Evolutionary conservation across 2,113 vertebrate species (phyloP), one percentile per base, ranked within the genome.

Genomic region (Pyxicephalus adspersus): DNA sequence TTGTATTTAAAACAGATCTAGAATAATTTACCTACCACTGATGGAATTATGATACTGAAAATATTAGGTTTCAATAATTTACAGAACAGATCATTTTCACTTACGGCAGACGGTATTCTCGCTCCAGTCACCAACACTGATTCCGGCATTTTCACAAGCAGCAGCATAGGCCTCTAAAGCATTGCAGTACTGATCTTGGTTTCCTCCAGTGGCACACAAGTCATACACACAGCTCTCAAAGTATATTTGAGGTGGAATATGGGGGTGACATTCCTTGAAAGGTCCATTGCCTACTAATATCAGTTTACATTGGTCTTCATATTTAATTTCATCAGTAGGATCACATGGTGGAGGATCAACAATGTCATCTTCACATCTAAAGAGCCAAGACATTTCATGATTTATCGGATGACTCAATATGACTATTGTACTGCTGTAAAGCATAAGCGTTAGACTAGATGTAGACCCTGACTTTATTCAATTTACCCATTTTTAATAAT

Each of bases 61-160:
- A n/a, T n/a, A n/a, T n/a, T n/a, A n/a, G n/a, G n/a, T n/a, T n/a
- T n/a, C n/a, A n/a, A n/a, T n/a, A n/a, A n/a, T n/a, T n/a, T n/a
- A n/a, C n/a, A n/a, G n/a, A n/a, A 34, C 29, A 16, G 28, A 55
- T 29, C 19, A 29, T 63, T 34, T 45, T 61, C 15, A 74, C 95
- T 25, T 93, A 96, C 94, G 57, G 77, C 95, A 96, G 81, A 90
- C 85, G 15, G 93, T 90, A 31, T 88, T 83, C 68, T 94, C 94
- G 82, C 92, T 93, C 95, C 94, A 95, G 38, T 61, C 52, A 0
- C 86, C 84, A 16, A 94, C 4, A 3, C 50, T 34, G 67, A 93
- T 84, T 2, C 94, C 95, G 19, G 86, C 92, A 28, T 88, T 84
- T 25, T 87, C 84, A 86, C 95, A 96, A 0, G 91, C 83, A 0